phyloP scores from a whole-genome alignment of 2,113 vertebrate genomes.

The Aegithalos caudatus region DNA sequence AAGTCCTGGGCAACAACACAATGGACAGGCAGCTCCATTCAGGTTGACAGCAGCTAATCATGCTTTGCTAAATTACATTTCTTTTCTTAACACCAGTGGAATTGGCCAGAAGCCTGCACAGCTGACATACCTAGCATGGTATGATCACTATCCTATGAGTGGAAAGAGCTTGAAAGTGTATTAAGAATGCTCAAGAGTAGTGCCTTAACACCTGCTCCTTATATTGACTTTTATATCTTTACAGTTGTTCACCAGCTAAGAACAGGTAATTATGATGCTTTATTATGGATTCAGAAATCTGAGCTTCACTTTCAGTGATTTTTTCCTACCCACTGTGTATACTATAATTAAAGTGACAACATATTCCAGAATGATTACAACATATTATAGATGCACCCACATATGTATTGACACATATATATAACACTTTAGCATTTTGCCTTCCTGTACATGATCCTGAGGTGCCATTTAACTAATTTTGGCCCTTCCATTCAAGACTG shows the following conservation, averaged over 20 bases:
- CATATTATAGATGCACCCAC: not conserved
- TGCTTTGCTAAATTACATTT: not conserved
- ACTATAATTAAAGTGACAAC: not conserved
- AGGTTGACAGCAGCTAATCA: not conserved
- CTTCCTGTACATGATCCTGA: not conserved
- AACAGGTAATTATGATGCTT: not conserved
- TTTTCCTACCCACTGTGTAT: not conserved
- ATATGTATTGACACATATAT: too few relatives aligned
- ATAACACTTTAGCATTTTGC: not conserved
- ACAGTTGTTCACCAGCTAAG: not conserved
- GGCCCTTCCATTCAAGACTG: accelerated
- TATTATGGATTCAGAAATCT: not conserved
- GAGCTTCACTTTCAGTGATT: not conserved
- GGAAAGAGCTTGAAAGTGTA: not conserved
- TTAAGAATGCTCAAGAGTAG: not conserved
- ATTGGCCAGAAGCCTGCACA: not conserved
- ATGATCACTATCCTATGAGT: not conserved
- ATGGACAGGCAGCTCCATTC: not conserved
- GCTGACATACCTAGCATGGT: not conserved
- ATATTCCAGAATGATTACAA: not conserved
- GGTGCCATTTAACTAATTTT: not conserved
- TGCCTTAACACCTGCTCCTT: not conserved
- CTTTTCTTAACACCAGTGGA: not conserved
- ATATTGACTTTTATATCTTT: not conserved
- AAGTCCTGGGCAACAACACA: not conserved